Conservation (phyloP, 2,888 invertebrate species). For the Tortrix viridana region DNA sequence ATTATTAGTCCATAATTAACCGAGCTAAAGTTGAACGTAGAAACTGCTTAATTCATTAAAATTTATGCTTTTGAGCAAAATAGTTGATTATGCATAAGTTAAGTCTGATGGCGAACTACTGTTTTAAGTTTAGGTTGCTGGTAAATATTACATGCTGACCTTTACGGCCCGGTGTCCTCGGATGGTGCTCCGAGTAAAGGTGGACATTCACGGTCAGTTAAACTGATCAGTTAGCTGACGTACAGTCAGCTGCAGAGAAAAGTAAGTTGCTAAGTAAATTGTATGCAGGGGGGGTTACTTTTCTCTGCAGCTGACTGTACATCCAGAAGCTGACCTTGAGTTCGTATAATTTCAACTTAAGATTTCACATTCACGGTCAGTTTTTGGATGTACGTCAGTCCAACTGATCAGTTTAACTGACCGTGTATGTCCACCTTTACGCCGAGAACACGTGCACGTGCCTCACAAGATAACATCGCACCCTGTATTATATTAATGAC, state of each 20-base stretch:
- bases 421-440: too few species aligned
- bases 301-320: too few species aligned
- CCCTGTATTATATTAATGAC: slow-evolving; percentile 14
- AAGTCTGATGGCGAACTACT: slow-evolving; percentile 16
- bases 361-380: too few species aligned
- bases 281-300: too few species aligned
- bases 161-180: slow-evolving; percentile 25
- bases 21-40: slow-evolving; percentile 5
- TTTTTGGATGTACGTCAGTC: too few species aligned
- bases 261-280: too few species aligned
- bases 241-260: too few species aligned
- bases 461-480: slow-evolving; percentile 15
- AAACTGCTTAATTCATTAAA: slow-evolving; percentile 14
- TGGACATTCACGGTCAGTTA: too few species aligned
- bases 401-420: too few species aligned
- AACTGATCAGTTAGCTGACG: too few species aligned
- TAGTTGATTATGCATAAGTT: slow-evolving; percentile 31
- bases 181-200: slow-evolving; percentile 18
- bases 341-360: too few species aligned
- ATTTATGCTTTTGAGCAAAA: slow-evolving; percentile 18
- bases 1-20: slow-evolving; percentile 23
- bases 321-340: too few species aligned
- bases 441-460: slow-evolving; percentile 31
- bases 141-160: slow-evolving; percentile 36
- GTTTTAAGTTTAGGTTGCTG: slow-evolving; percentile 24